A percentile compares a stretch with the other conserved stretches of the same genome.
Evolutionary conservation across 2,113 vertebrate species (phyloP).

Genomic region (Cygnus buccinator): DNA sequence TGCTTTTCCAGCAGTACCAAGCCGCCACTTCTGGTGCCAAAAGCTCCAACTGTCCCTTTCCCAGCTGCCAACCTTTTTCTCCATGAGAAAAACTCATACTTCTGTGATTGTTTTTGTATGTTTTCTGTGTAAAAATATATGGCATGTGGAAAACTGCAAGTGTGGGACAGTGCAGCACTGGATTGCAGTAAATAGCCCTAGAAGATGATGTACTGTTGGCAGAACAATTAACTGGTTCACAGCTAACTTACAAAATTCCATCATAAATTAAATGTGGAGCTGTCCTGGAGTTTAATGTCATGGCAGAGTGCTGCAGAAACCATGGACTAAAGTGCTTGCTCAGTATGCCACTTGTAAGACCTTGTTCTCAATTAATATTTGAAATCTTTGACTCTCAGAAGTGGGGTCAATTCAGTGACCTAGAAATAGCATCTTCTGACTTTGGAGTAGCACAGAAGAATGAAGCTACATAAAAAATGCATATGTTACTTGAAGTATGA

Average conservation of each 20-base stretch:
- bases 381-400: neutral
- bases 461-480: neutral
- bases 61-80: neutral
- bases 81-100: neutral
- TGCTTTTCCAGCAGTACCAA: constrained; percentile 17
- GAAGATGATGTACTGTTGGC: neutral
- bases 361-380: constrained; percentile 35
- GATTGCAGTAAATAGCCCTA: neutral
- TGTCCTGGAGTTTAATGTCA: neutral
- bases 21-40: constrained; percentile 17
- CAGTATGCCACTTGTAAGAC: neutral
- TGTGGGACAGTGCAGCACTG: neutral
- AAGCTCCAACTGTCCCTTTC: constrained; percentile 50
- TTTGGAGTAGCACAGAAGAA: neutral
- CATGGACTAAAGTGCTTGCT: neutral
- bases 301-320: neutral
- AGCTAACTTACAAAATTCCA: neutral
- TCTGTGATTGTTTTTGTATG: neutral
- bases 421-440: neutral
- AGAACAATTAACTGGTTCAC: neutral
- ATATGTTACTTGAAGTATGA: neutral
- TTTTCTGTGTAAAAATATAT: neutral
- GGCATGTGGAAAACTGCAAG: neutral
- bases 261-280: neutral
- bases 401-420: neutral